Evolutionary conservation across 2,797 vertebrate species (phyloP).

Genomic region (Nyctalus aviator): DNA sequence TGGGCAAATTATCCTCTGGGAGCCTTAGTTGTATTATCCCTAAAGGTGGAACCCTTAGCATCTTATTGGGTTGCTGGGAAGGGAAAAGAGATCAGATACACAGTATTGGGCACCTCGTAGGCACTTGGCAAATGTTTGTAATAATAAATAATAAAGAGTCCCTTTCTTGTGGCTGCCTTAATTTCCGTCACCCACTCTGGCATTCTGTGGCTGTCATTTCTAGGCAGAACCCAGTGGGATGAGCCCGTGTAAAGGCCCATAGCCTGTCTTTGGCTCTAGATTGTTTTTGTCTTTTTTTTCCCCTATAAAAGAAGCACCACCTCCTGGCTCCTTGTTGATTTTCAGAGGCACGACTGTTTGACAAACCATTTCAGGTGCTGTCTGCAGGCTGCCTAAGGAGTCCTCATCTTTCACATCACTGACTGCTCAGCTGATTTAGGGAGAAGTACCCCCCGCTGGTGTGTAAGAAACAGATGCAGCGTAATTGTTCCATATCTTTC

Average conservation of each 20-base stretch:
- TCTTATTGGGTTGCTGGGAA: background rate
- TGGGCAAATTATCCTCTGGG: constrained; percentile 67
- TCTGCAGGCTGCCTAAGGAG: constrained; percentile 66
- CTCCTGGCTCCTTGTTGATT: constrained; percentile 65
- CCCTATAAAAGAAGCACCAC: constrained; percentile 54
- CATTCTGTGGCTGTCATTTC: constrained; percentile 60
- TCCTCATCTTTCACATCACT: constrained; percentile 73
- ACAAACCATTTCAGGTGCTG: constrained; percentile 66
- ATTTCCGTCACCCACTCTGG: constrained; percentile 22
- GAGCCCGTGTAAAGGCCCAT: constrained; percentile 56
- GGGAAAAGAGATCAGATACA: background rate
- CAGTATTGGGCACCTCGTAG: background rate
- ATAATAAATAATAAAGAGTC: background rate
- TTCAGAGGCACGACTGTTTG: constrained; percentile 74
- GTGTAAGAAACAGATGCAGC: constrained; percentile 73
- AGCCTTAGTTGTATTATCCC: constrained; percentile 62
- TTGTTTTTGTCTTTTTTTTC: constrained; percentile 25
- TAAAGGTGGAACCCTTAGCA: background rate
- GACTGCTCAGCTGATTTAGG: constrained; percentile 78
- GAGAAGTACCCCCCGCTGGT: constrained; percentile 70
- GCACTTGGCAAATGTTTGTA: background rate
- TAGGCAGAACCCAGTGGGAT: constrained; percentile 46
- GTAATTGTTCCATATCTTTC: constrained; percentile 73
- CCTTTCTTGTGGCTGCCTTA: background rate
- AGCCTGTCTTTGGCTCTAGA: constrained; percentile 58